These are phyloP conservation scores for Tetraodon nigroviridis DNA, from an alignment of 2,113 vertebrate genomes.

Conservation along the genomic window DNA sequence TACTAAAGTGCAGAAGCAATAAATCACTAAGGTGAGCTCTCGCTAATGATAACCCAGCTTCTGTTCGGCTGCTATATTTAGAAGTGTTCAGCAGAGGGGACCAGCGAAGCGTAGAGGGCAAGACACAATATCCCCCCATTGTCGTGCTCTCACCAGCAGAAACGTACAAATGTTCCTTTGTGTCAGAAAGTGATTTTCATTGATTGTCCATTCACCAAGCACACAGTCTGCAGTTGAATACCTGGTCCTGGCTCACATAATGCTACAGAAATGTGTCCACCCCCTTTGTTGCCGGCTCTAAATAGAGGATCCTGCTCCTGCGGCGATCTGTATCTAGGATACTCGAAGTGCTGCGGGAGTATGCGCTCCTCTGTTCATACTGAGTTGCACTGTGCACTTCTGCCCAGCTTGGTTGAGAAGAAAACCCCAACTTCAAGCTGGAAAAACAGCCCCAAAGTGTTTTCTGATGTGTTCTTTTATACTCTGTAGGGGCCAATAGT, in stretches of 20 bases:
- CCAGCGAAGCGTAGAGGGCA: constrained; percentile 42
- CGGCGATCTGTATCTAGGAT: background rate
- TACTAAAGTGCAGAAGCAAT: background rate
- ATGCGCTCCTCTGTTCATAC: no score
- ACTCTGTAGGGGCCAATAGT: no score
- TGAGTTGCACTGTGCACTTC: no score
- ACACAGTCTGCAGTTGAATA: background rate
- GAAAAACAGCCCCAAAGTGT: no score
- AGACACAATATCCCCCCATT: constrained; percentile 32
- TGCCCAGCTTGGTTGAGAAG: no score
- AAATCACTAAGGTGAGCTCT: constrained; percentile 34
- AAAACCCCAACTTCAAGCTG: no score
- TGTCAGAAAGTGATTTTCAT: background rate
- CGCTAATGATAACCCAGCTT: constrained; percentile 31
- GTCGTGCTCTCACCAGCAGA: constrained; percentile 19
- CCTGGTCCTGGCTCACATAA: constrained; percentile 3
- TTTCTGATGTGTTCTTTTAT: no score
- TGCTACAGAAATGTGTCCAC: background rate
- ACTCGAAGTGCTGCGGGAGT: constrained; percentile 1
- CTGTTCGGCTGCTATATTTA: constrained; percentile 45
- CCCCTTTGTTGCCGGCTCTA: background rate
- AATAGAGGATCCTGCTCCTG: constrained; percentile 29
- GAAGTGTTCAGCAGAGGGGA: constrained; percentile 35
- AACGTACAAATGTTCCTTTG: background rate
- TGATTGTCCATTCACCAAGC: no score